Evolutionary conservation across 2,888 invertebrate genomes (phyloP), one percentile per base, ranked within the genome.

Genomic region (Rhorus exstirpatorius): DNA sequence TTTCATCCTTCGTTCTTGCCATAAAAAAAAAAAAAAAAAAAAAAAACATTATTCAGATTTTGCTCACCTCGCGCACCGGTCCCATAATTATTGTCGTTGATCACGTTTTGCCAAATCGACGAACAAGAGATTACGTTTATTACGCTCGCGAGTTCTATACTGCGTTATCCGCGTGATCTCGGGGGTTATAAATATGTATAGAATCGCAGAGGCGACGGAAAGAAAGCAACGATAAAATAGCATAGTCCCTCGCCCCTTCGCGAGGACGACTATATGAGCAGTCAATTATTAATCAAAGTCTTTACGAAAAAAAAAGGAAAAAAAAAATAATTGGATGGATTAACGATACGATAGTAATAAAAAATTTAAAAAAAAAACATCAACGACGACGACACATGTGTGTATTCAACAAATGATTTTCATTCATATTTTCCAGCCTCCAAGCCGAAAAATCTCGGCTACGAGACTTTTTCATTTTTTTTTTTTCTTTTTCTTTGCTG

Each of bases 211-310:
- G 60, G 70, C 49, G 76, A 68, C 26, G 60, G 21, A 4, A 49
- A 74, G 17, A 58, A 44, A 21, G 38, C 38, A 68, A 46, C 14
- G 14, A n/a, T 1, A 63, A 63, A 38, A 38, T 1, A 38, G 35
- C 46, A 51, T 10, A 21, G 14, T 31, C 7, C 35, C 53, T 24
- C 31, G 46, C 21, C 12, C 41, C 82, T 26, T 41, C 83, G 80
- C 85, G 84, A 76, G 83, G 82, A 88, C 84, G 83, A 86, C 84
- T 84, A 88, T 88, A 81, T 87, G n/a, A n/a, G 86, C 88, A 91
- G 91, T 91, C 91, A 92, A 92, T 92, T 91, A 91, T 89, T 85
- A 87, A 86, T 84, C 87, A 86, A 86, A 83, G 84, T 86, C 81
- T 87, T 53, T 87, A 88, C 85, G 88, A 89, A 87, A 88, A 90